Percentiles rank a stretch among this genome's conserved stretches.
These are phyloP conservation scores for Phenganax marumi DNA, from an alignment of 92 coral and sea anemone species.

Conservation along the genomic window DNA sequence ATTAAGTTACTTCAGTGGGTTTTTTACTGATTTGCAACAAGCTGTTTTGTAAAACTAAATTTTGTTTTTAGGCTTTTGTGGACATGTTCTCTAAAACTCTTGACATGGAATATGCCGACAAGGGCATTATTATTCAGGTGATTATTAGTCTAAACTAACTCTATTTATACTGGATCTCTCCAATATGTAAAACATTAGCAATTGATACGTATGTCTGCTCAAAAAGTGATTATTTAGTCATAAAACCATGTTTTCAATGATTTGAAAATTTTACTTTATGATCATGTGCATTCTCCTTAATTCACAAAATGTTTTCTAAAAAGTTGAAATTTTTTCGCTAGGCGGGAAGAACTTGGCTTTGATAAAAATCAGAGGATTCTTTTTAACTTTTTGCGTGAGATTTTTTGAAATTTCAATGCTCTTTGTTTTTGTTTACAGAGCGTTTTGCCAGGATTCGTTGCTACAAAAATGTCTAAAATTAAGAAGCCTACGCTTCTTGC, in stretches of 20 bases:
- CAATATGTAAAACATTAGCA: background rate
- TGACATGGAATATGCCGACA: background rate
- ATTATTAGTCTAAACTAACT: background rate
- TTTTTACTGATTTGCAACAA: no score
- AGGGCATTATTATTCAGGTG: constrained; percentile 3
- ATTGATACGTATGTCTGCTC: background rate
- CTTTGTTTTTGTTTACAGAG: background rate
- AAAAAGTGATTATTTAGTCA: no score
- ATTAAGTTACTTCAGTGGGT: no score
- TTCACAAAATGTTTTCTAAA: no score
- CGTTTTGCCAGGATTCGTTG: background rate
- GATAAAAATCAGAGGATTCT: no score
- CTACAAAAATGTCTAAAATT: background rate
- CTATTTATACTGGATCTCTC: background rate
- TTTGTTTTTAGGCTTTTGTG: constrained; percentile 6
- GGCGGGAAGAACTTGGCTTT: no score
- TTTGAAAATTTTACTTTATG: no score
- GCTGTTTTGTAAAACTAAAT: background rate
- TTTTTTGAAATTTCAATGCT: background rate
- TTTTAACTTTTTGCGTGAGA: no score
- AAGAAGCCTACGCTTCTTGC: background rate
- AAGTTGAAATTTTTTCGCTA: no score
- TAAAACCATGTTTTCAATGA: no score
- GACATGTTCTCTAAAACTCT: constrained; percentile 8
- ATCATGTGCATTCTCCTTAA: no score